Base-by-base conservation (phyloP, 2,797 vertebrate species). In the Xenops minutus region DNA sequence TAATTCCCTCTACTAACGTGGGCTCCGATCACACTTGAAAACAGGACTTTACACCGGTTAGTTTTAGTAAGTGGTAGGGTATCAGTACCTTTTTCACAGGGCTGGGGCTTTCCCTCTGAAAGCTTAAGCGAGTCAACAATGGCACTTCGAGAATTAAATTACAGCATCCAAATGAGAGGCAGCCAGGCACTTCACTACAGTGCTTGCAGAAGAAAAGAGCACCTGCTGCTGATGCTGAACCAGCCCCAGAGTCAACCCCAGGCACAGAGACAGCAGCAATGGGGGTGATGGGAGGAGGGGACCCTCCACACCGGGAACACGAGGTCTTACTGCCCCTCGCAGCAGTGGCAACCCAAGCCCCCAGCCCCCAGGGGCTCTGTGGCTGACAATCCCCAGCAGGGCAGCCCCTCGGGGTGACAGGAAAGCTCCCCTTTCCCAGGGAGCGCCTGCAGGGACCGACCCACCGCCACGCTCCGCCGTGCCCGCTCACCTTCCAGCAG, bases 401-500 rank as follows among this genome's bases (percentile, higher is more conserved):
- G 36, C 9, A 1, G 23, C 30, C 41, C 29, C 36, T 30, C 24
- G 34, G 0, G 21, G 64, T 2, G 1, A 27, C 20, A 1, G 9
- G 9, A 34, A 43, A n/a, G 55, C 19, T 55, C 49, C 10, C 3
- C 19, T 44, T 44, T 10, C 41, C 21, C 36, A 9, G 3, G 8
- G 41, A 36, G 12, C 11, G 6, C 39, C 46, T 6, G 11, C 59
- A 8, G 17, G 2, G 41, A 43, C 43, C 43, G 43, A 12, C 43
- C 41, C 69, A 6, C 17, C 39, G 2, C 32, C 51, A 4, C 1
- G 11, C 14, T 6, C 2, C 2, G 2, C 9, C 16, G 1, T 1
- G 12, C n/a, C 30, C 52, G 3, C 95, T 97, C 85, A 97, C 96
- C 96, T 97, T 99, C 99, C 34, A 98, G 97, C 75, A 99, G 96